A percentile compares a stretch with the other conserved stretches of the same genome.
phyloP scores from a whole-genome alignment of 92 coral and sea anemone species.

The Galaxea fascicularis region DNA sequence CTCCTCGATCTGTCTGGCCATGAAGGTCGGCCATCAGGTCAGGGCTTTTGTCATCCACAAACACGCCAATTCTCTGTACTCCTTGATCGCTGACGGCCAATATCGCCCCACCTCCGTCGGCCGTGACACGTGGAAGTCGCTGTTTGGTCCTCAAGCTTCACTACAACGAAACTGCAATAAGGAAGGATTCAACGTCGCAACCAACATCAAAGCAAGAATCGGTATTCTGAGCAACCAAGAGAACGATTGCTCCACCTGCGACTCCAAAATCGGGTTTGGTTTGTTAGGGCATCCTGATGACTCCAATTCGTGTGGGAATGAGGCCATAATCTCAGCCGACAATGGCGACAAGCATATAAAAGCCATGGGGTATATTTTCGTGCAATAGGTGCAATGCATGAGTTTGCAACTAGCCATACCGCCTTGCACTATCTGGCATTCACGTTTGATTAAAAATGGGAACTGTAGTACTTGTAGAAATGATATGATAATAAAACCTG shows the following conservation, averaged over 20 bases:
- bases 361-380: slow-evolving; percentile 40
- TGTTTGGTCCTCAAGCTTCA: not conserved
- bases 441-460: too few species aligned
- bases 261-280: slow-evolving; percentile 43
- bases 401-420: not conserved
- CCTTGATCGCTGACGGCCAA: slow-evolving; percentile 5
- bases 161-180: not conserved
- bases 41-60: slow-evolving; percentile 8
- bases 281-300: slow-evolving; percentile 26
- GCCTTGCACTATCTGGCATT: not conserved
- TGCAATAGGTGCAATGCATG: not conserved
- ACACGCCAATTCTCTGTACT: not conserved
- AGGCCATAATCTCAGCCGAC: slow-evolving; percentile 10
- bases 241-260: not conserved
- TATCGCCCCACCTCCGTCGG: not conserved
- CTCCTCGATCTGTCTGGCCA: not conserved
- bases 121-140: slow-evolving; percentile 5
- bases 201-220: not conserved
- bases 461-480: not conserved
- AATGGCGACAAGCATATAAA: slow-evolving; percentile 34
- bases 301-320: slow-evolving; percentile 34
- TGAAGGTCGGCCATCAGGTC: not conserved
- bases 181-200: slow-evolving; percentile 1
- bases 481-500: not conserved
- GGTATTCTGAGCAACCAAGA: not conserved